Base-by-base conservation (phyloP, 2,797 vertebrate genomes). In the Mus spretus region DNA sequence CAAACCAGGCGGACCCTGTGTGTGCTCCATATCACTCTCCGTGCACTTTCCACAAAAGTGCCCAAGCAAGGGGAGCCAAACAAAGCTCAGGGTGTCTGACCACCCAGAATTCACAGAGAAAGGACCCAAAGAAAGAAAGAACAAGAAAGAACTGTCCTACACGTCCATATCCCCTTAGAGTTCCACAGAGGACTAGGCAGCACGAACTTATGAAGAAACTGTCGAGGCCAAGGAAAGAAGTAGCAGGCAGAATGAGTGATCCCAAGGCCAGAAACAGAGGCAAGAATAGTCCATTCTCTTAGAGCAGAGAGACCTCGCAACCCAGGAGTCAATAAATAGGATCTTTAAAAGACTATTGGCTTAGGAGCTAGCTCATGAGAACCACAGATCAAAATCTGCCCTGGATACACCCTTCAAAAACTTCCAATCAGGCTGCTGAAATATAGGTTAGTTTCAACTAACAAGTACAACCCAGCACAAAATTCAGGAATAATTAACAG, bases 391-490 rank as follows among this genome's bases (percentile, higher is more conserved):
- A 24, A 89, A 72, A 14, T 89, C 75, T 65, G 9, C 37, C 80
- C 50, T 88, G 65, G 53, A 70, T 77, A 28, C 47, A 74, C 15
- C 20, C 20, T 6, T 6, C 24, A 61, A 59, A n/a, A 86, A 91
- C 12, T 19, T 40, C 53, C 72, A 72, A 92, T 72, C 74, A 91
- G 88, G 53, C 80, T 84, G 88, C 85, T 85, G 55, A 93, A 57
- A 26, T 6, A 80, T 31, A 93, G 50, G 59, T 31, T 91, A 63
- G 22, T 86, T 82, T 77, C 61, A 93, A 77, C 13, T 86, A 86
- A 82, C 57, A 82, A 89, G 37, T 50, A 5, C 4, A 91, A 37
- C 34, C 44, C 67, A 86, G 20, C 26, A 44, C 31, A 82, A 93
- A 96, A n/a, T 78, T 78, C 31, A 78, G 67, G 63, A 28, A 63